These are phyloP conservation scores for Pandion haliaetus DNA, from an alignment of 2,113 vertebrate species.

Conservation along the genomic window DNA sequence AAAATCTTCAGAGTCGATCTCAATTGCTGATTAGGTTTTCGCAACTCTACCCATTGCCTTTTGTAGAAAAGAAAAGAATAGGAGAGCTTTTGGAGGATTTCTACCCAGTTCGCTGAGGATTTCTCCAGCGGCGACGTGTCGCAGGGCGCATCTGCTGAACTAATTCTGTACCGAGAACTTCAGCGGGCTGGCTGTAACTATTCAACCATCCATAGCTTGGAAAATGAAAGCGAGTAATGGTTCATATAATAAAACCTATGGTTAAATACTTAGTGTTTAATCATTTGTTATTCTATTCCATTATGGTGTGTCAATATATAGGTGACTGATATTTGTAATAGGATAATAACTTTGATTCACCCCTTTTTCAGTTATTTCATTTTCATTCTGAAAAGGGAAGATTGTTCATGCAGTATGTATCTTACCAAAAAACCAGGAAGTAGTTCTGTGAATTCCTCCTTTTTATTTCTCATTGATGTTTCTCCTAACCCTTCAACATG, in stretches of 20 bases:
- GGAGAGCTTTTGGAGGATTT: slow-evolving; percentile 85
- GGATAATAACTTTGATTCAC: neutral
- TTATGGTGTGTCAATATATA: accelerated
- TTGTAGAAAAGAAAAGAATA: slow-evolving; percentile 81
- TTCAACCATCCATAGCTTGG: neutral
- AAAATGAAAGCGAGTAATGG: too few relatives aligned
- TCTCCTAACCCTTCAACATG: neutral
- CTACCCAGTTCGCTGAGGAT: slow-evolving; percentile 81
- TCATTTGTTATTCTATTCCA: neutral
- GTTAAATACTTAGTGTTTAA: neutral
- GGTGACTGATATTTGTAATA: neutral
- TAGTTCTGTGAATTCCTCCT: neutral
- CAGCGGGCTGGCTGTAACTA: accelerated
- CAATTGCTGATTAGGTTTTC: neutral
- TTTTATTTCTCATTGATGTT: neutral
- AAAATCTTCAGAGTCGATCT: accelerated
- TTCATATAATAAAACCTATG: neutral
- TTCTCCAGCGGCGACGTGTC: accelerated
- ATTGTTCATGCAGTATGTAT: neutral
- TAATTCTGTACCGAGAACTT: neutral
- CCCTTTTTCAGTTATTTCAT: neutral
- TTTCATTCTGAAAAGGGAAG: neutral
- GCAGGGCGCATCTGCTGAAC: neutral
- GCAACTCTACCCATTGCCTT: neutral
- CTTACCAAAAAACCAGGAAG: neutral